Evolutionary conservation across 2,797 vertebrate species (phyloP).

Genomic region (Xiphophorus birchmanni): DNA sequence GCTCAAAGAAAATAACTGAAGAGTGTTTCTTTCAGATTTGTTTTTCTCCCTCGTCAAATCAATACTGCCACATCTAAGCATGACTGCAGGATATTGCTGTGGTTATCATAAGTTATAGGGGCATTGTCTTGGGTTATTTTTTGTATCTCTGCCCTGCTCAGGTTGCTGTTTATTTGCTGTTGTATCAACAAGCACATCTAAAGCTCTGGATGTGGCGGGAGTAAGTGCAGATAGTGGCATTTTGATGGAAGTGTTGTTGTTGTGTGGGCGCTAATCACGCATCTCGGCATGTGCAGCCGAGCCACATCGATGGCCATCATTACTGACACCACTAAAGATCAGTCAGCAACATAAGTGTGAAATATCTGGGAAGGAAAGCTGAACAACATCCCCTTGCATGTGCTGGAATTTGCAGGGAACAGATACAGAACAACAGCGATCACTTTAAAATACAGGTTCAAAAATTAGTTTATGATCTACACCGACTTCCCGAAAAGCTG

Average conservation of each 20-base stretch:
- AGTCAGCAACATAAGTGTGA: conserved; percentile 15
- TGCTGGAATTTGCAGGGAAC: neutral
- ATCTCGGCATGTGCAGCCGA: conserved; percentile 20
- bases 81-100: conserved; percentile 20
- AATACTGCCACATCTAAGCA: conserved; percentile 29
- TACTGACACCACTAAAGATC: conserved; percentile 29
- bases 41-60: conserved; percentile 39
- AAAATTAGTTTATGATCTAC: neutral
- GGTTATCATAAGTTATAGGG: conserved; percentile 33
- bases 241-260: conserved; percentile 40
- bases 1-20: conserved; percentile 23
- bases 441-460: neutral
- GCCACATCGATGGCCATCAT: conserved; percentile 18
- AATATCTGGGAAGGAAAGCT: conserved; percentile 9
- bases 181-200: conserved; percentile 7
- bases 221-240: conserved; percentile 26
- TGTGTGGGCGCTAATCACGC: conserved; percentile 35
- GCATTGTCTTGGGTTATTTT: neutral
- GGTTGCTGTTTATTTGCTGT: conserved; percentile 7
- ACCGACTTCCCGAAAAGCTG: conserved; percentile 3
- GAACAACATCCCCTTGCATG: conserved; percentile 19
- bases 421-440: neutral
- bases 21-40: conserved; percentile 24
- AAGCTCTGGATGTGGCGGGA: conserved; percentile 6
- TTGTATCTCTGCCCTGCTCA: neutral